Conservation (phyloP, 2,888 invertebrate species). For the Labia minor region DNA sequence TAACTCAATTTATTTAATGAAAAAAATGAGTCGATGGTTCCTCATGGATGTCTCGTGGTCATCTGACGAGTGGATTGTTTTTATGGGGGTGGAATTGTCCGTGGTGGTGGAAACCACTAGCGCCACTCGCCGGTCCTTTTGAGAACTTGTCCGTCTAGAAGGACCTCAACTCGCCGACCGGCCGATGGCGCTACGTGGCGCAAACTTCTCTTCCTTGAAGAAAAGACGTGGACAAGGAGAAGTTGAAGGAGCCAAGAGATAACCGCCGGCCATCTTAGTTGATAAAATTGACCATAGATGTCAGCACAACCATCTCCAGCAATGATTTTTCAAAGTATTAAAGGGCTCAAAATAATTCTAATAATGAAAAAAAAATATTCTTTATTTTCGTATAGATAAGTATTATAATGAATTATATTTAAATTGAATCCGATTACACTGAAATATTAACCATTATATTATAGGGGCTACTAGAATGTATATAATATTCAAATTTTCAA, state of each 20-base stretch:
- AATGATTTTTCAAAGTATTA: neutral
- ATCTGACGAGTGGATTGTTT: neutral
- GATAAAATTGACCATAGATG: neutral
- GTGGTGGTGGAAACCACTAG: neutral
- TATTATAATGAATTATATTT: no score
- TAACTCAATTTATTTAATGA: no score
- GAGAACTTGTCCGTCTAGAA: neutral
- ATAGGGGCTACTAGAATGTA: no score
- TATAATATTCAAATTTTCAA: no score
- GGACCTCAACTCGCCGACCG: neutral
- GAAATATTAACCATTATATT: no score
- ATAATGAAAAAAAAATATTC: neutral
- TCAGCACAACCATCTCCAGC: neutral
- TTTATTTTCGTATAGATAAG: neutral
- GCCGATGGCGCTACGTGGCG: neutral
- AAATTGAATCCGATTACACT: no score
- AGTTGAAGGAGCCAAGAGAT: no score
- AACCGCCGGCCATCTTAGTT: neutral
- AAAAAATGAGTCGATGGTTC: no score
- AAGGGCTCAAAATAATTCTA: neutral
- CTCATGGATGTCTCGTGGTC: neutral
- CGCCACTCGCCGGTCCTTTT: neutral
- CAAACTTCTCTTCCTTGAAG: neutral
- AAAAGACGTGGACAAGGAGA: neutral
- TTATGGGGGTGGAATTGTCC: neutral